Evolutionary conservation across 2,888 invertebrate species (phyloP), one percentile per base, ranked within the genome.

Genomic region (Octonoba sinensis): DNA sequence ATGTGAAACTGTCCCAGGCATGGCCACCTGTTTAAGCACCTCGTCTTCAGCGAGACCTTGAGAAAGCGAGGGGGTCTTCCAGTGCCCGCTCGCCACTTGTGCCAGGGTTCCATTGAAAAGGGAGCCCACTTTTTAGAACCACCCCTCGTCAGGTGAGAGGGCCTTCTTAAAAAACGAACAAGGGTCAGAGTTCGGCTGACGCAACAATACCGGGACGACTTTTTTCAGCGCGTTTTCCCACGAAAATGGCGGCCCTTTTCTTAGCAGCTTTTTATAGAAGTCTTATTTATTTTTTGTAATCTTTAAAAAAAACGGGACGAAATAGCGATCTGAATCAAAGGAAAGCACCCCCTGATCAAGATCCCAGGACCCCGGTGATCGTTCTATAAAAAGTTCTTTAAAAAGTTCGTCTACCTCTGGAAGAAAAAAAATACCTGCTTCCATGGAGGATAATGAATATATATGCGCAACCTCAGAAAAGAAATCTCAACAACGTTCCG

Each of bases 271-370:
- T 36, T 36, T 36, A 36, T 36, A 36, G 36, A 36, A 36, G 36
- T 36, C 36, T 36, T 36, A 44, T 56, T 64, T 73, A 57, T 70
- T 59, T 59, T 46, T 62, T 75, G 59, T 54, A 67, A 67, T 60
- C 57, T 59, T 12, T 59, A 57, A 74, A 64, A 62, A 73, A 57
- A 47, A 60, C 11, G 46, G 16, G 15, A 47, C 46, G 66, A 66
- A 75, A 75, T 59, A 54, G 59, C 56, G 67, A 67, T 75, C 75
- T 69, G 60, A 67, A 75, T 75, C 67, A 75, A 75, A 47, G 60
- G 67, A 60, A 57, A 20, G 12, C 36, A 36, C 36, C 47, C 46
- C 57, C 66, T 49, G 74, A 74, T 74, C 56, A 74, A 74, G 66
- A 74, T 75, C 75, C 75, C 75, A 75, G 75, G 75, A 75, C 67